Base-by-base conservation (phyloP, 2,113 vertebrate species). In the Antechinus stuartii region DNA sequence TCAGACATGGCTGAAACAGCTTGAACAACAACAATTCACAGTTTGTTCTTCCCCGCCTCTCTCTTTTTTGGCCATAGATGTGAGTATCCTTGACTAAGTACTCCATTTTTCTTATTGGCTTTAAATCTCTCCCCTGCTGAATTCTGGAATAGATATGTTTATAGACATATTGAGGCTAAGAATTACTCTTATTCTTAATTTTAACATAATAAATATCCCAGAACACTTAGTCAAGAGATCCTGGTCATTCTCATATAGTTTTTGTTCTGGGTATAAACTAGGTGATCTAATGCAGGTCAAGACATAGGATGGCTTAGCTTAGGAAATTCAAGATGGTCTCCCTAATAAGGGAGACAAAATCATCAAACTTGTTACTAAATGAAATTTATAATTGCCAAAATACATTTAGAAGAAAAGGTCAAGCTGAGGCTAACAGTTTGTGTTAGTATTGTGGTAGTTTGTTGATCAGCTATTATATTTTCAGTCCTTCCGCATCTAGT, bases 401-500 rank as follows among this genome's bases (percentile, higher is more conserved):
- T 30, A 30, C 8, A 19, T 26, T 11, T 1, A 42, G 35, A 19
- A 53, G 55, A 53, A 12, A 24, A 0, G 1, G 24, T 55, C 1
- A 23, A 47, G 35, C 26, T 0, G 89, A 1, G 12, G 47, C 89
- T 46, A 0, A 27, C 16, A 7, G 30, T 25, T 26, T 35, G 8
- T 42, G 42, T 42, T 42, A 42, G 42, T 42, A 42, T 1, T 7
- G 42, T 8, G 0, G 23, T 9, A 42, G 35, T 76, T 76, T 68
- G 30, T 68, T 68, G 61, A 47, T 47, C n/a, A 61, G 12, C 27
- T 61, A 35, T 68, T 68, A 68, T 35, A 68, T 30, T 57, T 47
- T 30, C 4, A 1, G 3, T 90, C 89, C 2, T 19, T 3, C 0
- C 0, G 14, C 8, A 9, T 6, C 14, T 35, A 0, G 0, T 0